Base-by-base conservation (phyloP, 2,797 vertebrate genomes). In the Poeciliopsis turneri region DNA sequence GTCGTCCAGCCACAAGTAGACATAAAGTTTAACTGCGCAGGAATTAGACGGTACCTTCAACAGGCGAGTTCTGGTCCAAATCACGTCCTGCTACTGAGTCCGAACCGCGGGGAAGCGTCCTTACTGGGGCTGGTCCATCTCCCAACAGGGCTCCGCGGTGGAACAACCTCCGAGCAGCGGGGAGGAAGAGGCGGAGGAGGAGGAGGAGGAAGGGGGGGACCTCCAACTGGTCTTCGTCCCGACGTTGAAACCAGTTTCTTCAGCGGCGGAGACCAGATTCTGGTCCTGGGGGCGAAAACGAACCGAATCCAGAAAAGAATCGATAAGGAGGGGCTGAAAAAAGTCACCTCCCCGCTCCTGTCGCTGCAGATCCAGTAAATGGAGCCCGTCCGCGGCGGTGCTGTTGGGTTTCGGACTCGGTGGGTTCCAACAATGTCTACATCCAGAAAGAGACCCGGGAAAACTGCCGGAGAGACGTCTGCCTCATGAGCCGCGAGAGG, bases 41-140 rank as follows among this genome's bases (percentile, higher is more conserved):
- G 43, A 30, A 79, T 53, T 5, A 20, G 61, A 70, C 73, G 28
- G 83, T 91, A 93, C 91, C 90, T 90, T 76, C 72, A 49, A 57
- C 64, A 51, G 47, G 57, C 70, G 81, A 72, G 30, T 83, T 84
- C 76, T 49, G 66, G 82, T 84, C 84, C 76, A 78, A 88, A 89
- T 88, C 89, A 84, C 86, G 90, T 89, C 86, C 81, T 57, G 85
- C 4, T 76, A 46, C 41, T 39, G 84, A 30, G n/a, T 79, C 83
- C 72, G 5, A 84, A 45, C 23, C 77, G 75, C 72, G 74, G 57
- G 78, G 57, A 80, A 45, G 82, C 69, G 85, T 78, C 85, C 86
- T 76, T 81, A 78, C 28, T 78, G 84, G 78, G 87, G 79, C 85
- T 90, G 74, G 87, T 91, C 89, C 90, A 91, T 93, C 83, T 87